Evolutionary conservation across 2,797 vertebrate genomes (phyloP).

Genomic region (Acomys russatus): DNA sequence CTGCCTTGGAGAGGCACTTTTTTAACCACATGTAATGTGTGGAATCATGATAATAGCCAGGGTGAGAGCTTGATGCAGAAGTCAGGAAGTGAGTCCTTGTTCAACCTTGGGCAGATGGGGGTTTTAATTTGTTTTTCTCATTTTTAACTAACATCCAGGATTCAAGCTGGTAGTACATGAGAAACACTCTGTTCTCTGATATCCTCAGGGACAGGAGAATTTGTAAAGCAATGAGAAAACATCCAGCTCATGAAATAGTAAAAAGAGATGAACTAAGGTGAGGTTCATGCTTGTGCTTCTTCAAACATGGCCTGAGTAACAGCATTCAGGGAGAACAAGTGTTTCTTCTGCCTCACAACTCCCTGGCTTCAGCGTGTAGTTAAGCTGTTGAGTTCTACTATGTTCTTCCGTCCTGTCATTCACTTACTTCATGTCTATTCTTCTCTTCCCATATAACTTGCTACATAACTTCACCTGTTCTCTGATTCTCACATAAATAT

Average conservation of each 20-base stretch:
- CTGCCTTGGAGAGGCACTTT: background rate
- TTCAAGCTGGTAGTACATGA: constrained; percentile 76
- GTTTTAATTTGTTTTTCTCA: constrained; percentile 73
- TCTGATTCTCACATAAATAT: background rate
- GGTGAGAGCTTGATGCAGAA: background rate
- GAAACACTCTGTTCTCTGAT: constrained; percentile 74
- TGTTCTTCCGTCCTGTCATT: background rate
- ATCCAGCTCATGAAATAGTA: constrained; percentile 40
- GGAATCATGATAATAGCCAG: background rate
- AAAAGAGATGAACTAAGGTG: constrained; percentile 51
- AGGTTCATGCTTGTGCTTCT: constrained; percentile 47
- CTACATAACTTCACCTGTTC: background rate
- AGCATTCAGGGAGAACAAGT: background rate
- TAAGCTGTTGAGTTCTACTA: background rate
- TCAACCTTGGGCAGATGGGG: constrained; percentile 64
- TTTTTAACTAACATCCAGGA: constrained; percentile 71
- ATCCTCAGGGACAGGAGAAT: constrained; percentile 70
- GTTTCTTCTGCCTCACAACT: background rate
- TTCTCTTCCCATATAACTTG: background rate
- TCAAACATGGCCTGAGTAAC: background rate
- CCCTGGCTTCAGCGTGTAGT: background rate
- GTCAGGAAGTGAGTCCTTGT: constrained; percentile 23
- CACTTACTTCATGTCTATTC: background rate
- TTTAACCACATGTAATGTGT: background rate
- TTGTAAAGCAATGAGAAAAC: constrained; percentile 58